phyloP scores from a whole-genome alignment of 2,888 invertebrate genomes.

The Heliothis peltigera region DNA sequence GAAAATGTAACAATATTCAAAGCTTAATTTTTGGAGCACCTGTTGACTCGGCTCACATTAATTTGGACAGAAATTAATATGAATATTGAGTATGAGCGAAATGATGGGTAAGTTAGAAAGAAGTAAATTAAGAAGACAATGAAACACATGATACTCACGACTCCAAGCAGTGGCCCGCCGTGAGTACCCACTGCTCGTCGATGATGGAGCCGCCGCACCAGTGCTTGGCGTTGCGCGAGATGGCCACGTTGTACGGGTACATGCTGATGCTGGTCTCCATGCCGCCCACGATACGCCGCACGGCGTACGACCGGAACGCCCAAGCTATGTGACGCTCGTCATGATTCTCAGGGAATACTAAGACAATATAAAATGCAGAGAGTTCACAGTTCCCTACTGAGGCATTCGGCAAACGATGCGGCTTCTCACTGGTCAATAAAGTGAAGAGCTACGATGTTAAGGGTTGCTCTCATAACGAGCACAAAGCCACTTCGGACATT shows the following conservation, averaged over 20 bases:
- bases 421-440: not conserved
- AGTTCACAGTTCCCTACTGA: constrained; percentile 5
- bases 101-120: too few relatives aligned
- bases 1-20: constrained; percentile 50
- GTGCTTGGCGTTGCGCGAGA: constrained; percentile 80
- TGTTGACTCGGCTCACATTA: too few relatives aligned
- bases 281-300: constrained; percentile 83
- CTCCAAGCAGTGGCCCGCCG: constrained; percentile 86
- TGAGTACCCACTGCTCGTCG: constrained; percentile 87
- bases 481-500: not conserved
- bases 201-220: constrained; percentile 87
- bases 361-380: constrained; percentile 19
- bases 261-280: constrained; percentile 85
- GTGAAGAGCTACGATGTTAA: not conserved
- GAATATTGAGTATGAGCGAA: too few relatives aligned
- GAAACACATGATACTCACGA: too few relatives aligned
- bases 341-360: constrained; percentile 66
- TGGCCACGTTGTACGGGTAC: constrained; percentile 86
- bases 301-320: constrained; percentile 83
- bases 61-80: too few relatives aligned
- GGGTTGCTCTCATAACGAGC: not conserved
- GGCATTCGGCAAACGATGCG: not conserved
- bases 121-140: too few relatives aligned
- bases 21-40: too few relatives aligned
- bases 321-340: constrained; percentile 77